Conservation (phyloP, 1,140 invertebrate genomes). For the Elymnias hypermnestra region DNA sequence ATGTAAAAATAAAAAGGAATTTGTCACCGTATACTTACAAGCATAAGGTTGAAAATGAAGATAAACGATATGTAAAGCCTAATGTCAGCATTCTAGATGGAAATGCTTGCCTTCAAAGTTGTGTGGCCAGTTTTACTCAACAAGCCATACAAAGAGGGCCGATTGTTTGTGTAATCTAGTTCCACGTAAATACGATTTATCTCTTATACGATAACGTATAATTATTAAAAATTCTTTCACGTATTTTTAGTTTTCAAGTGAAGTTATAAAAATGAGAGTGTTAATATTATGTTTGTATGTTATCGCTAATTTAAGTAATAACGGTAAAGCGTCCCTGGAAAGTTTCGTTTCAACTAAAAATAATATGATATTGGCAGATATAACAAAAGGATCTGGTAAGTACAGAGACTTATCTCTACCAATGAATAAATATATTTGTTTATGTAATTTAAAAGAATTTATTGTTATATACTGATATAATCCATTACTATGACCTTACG, state of each 20-base stretch:
- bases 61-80: not conserved
- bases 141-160: constrained; percentile 4
- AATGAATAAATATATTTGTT: too few relatives aligned
- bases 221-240: too few relatives aligned
- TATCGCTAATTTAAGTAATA: constrained; percentile 49
- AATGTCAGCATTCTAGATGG: not conserved
- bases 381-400: constrained; percentile 52
- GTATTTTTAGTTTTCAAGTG: not conserved
- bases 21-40: too few relatives aligned
- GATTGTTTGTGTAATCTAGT: not conserved
- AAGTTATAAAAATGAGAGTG: constrained; percentile 44
- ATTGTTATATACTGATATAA: too few relatives aligned
- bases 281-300: constrained; percentile 50
- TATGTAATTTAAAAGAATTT: too few relatives aligned
- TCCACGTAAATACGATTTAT: not conserved
- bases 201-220: too few relatives aligned
- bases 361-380: constrained; percentile 46
- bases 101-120: constrained; percentile 5
- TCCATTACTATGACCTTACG: too few relatives aligned
- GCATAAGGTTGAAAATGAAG: not conserved
- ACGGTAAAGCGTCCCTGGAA: constrained; percentile 59
- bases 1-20: too few relatives aligned
- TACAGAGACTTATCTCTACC: too few relatives aligned
- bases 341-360: constrained; percentile 40
- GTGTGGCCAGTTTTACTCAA: constrained; percentile 5